These are phyloP conservation scores for Acropternis orthonyx DNA, from an alignment of 2,797 vertebrate species.

Conservation along the genomic window DNA sequence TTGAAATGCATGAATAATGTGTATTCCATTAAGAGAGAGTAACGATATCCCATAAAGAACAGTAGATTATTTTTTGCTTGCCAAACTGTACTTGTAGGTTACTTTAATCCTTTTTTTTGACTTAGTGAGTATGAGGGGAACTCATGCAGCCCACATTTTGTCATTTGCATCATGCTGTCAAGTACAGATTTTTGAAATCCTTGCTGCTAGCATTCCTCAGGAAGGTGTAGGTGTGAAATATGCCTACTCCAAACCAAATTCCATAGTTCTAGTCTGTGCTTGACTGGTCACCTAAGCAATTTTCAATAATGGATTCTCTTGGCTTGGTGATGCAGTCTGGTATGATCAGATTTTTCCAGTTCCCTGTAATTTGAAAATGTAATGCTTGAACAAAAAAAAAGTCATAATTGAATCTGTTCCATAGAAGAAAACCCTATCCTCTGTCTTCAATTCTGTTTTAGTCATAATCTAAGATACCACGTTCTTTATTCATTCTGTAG, in stretches of 20 bases:
- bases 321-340: neutral
- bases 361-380: neutral
- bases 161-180: neutral
- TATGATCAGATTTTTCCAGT: slow-evolving; percentile 30
- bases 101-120: slow-evolving; percentile 28
- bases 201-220: slow-evolving; percentile 10
- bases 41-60: neutral
- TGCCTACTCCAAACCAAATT: slow-evolving; percentile 5
- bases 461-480: neutral
- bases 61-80: neutral
- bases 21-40: neutral
- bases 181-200: neutral
- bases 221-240: slow-evolving; percentile 37
- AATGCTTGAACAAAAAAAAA: neutral
- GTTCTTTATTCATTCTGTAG: neutral
- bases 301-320: neutral
- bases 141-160: neutral
- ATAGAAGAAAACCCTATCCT: neutral
- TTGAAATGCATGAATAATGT: neutral
- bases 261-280: neutral
- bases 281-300: slow-evolving; percentile 14
- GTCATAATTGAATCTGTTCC: neutral
- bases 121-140: slow-evolving; percentile 16
- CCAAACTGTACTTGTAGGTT: neutral
- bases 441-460: neutral